phyloP scores from a whole-genome alignment of 2,888 invertebrate genomes.

The Cosmia trapezina region DNA sequence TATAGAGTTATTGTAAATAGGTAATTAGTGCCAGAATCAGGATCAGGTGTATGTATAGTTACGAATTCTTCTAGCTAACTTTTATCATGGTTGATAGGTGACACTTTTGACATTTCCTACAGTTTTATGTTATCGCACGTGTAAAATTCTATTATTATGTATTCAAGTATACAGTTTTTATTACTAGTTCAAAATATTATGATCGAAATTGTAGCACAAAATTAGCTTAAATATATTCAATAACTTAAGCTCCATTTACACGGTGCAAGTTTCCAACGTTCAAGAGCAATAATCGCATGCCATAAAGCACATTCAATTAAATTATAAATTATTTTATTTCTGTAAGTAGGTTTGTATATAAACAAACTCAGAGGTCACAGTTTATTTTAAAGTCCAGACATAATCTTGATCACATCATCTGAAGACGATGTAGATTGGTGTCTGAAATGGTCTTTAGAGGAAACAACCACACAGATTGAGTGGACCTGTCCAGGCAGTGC shows the following conservation, averaged over 20 bases:
- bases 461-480: too few species aligned
- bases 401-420: too few species aligned
- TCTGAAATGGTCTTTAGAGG: too few species aligned
- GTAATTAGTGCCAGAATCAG: neutral
- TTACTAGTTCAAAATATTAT: slow-evolving; percentile 4
- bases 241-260: neutral
- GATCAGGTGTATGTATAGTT: neutral
- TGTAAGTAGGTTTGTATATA: too few species aligned
- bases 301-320: too few species aligned
- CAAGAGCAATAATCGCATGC: too few species aligned
- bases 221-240: slow-evolving; percentile 9
- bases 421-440: too few species aligned
- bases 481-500: too few species aligned
- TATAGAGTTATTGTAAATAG: neutral
- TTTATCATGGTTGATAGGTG: neutral
- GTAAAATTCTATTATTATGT: slow-evolving; percentile 3
- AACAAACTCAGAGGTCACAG: too few species aligned
- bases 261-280: too few species aligned
- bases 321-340: too few species aligned
- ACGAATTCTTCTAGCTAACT: neutral
- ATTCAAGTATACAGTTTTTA: slow-evolving; percentile 18
- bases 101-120: neutral
- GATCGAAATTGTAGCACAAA: neutral
- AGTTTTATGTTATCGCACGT: slow-evolving; percentile 21
- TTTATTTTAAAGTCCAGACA: too few species aligned